Percentiles rank a stretch among this genome's conserved stretches.
These are phyloP conservation scores for Manis javanica DNA, from an alignment of 2,797 vertebrate genomes.

Conservation along the genomic window DNA sequence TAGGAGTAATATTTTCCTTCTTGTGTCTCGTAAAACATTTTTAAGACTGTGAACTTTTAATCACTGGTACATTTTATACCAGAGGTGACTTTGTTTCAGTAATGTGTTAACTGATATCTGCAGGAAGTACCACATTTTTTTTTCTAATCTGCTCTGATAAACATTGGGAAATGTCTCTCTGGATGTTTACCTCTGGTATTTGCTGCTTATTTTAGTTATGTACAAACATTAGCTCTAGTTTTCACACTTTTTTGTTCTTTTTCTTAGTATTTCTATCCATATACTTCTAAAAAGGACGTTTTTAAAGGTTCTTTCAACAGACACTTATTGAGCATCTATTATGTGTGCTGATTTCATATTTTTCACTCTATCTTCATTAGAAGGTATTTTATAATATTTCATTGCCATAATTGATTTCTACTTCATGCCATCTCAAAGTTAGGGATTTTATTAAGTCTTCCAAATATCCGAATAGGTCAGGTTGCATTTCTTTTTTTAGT, in stretches of 20 bases:
- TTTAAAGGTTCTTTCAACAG: not conserved
- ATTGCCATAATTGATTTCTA: not conserved
- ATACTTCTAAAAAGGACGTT: not conserved
- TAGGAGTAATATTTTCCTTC: conserved; percentile 44
- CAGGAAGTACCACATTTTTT: not conserved
- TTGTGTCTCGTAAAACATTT: conserved; percentile 49
- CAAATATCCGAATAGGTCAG: not conserved
- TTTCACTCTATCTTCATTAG: not conserved
- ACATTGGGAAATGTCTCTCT: not conserved
- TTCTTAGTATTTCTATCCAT: not conserved
- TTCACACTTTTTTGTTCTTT: not conserved
- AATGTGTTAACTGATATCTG: conserved; percentile 23
- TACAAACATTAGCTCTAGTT: not conserved
- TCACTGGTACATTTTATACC: conserved; percentile 5
- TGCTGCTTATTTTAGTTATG: not conserved
- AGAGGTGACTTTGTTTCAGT: conserved; percentile 6
- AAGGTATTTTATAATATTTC: not conserved
- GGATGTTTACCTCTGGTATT: conserved; percentile 20
- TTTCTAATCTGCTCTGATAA: not conserved
- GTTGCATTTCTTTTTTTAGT: not conserved
- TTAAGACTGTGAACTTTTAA: conserved; percentile 63
- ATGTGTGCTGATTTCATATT: not conserved
- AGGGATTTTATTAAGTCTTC: conserved; percentile 3
- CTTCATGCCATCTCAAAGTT: not conserved
- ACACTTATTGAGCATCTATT: not conserved